Evolutionary conservation across 2,888 invertebrate genomes (phyloP).

Genomic region (Steinernema carpocapsae): DNA sequence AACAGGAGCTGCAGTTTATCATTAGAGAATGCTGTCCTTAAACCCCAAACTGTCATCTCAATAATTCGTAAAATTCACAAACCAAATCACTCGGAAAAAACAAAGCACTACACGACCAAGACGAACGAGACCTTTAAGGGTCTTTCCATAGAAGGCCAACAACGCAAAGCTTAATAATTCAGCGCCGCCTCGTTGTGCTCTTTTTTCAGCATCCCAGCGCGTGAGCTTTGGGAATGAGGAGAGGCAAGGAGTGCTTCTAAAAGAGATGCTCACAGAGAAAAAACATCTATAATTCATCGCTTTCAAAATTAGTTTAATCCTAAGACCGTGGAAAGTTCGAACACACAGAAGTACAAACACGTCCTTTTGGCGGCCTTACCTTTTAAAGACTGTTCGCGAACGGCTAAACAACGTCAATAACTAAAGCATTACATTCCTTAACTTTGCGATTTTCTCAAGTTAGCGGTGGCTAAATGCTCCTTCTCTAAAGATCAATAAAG

Average conservation of each 20-base stretch:
- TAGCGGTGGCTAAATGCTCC: no score
- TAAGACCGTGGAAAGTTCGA: no score
- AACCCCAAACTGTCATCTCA: neutral
- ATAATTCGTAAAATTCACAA: neutral
- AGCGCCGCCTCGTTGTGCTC: neutral
- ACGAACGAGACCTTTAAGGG: neutral
- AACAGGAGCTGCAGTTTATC: neutral
- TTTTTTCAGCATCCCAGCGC: no score
- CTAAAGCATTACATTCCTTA: no score
- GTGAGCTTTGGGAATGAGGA: no score
- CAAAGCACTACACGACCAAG: neutral
- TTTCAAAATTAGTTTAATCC: constrained; percentile 17
- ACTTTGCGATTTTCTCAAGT: no score
- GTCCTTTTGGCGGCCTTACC: no score
- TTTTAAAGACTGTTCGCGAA: no score
- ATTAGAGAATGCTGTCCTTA: neutral
- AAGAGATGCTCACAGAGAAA: neutral
- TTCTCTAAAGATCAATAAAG: no score
- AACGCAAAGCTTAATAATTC: constrained; percentile 12
- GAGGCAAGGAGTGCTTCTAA: no score
- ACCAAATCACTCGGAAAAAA: neutral
- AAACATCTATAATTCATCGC: constrained; percentile 25
- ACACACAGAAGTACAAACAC: no score
- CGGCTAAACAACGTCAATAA: no score
- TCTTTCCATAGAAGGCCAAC: neutral